These are phyloP conservation scores for Hypotaenidia okinawae DNA, from an alignment of 2,797 vertebrate genomes.

Conservation along the genomic window DNA sequence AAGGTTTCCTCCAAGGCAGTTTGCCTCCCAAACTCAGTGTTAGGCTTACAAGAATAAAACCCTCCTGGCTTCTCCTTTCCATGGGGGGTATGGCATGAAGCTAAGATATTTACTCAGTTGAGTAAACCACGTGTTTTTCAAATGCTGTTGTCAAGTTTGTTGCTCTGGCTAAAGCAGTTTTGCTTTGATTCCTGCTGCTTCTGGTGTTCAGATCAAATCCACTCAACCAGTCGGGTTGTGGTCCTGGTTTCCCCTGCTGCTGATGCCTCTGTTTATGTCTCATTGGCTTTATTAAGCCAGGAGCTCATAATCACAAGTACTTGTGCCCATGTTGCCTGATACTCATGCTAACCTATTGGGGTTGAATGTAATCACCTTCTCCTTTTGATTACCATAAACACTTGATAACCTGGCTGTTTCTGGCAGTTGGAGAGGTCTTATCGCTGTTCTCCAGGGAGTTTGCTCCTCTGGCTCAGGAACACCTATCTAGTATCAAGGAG, in stretches of 20 bases:
- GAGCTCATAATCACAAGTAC: neutral
- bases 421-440: neutral
- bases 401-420: neutral
- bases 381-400: constrained; percentile 25
- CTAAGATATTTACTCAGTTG: neutral
- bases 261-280: constrained; percentile 7
- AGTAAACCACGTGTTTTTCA: neutral
- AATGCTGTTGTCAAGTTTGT: neutral
- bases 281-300: constrained; percentile 11
- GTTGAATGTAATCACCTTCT: neutral
- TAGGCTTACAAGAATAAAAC: neutral
- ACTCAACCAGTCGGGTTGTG: neutral
- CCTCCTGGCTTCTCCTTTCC: neutral
- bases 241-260: neutral
- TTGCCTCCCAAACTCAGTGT: neutral
- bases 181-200: neutral
- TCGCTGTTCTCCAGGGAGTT: neutral
- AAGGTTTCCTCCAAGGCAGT: neutral
- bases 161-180: neutral
- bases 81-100: neutral
- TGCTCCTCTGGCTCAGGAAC: constrained; percentile 10
- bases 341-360: neutral
- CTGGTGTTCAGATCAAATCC: neutral
- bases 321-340: constrained; percentile 10
- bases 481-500: neutral